Percentiles rank a stretch among this genome's conserved stretches.
These are phyloP conservation scores for Hoplias malabaricus DNA, from an alignment of 2,113 vertebrate genomes.

Conservation along the genomic window DNA sequence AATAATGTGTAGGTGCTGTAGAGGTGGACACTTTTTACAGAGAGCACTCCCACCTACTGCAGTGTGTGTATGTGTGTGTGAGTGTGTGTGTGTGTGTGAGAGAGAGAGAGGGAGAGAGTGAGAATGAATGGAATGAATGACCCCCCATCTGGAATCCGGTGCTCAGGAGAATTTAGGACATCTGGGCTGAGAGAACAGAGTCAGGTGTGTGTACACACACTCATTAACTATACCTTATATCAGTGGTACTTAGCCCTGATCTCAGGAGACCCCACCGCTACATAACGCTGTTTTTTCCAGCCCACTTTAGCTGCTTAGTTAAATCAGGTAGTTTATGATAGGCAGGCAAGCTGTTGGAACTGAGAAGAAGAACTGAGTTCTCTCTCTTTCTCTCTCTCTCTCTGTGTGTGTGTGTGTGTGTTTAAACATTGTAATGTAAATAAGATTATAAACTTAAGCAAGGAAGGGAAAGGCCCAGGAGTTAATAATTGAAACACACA, in stretches of 20 bases:
- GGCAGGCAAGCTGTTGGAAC: no score
- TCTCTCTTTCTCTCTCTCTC: no score
- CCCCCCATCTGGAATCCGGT: neutral
- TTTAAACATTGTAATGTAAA: no score
- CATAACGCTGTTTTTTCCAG: neutral
- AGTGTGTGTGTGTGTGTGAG: slow-evolving; percentile 8
- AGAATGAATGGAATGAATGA: neutral
- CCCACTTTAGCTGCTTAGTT: neutral
- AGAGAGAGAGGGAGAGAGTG: neutral
- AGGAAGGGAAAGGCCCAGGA: no score
- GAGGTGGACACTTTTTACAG: neutral
- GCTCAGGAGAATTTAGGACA: neutral
- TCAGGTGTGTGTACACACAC: slow-evolving; percentile 4
- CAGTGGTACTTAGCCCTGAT: neutral
- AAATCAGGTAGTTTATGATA: neutral
- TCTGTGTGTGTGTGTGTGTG: no score
- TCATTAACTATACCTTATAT: neutral
- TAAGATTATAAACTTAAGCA: no score
- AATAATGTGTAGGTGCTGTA: neutral
- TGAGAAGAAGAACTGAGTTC: no score
- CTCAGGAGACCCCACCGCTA: neutral
- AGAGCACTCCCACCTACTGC: neutral
- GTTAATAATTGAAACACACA: no score
- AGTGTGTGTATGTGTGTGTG: neutral
- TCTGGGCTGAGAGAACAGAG: neutral